These are phyloP conservation scores for Eupithecia subfuscata DNA, from an alignment of 2,888 invertebrate genomes.

Conservation along the genomic window DNA sequence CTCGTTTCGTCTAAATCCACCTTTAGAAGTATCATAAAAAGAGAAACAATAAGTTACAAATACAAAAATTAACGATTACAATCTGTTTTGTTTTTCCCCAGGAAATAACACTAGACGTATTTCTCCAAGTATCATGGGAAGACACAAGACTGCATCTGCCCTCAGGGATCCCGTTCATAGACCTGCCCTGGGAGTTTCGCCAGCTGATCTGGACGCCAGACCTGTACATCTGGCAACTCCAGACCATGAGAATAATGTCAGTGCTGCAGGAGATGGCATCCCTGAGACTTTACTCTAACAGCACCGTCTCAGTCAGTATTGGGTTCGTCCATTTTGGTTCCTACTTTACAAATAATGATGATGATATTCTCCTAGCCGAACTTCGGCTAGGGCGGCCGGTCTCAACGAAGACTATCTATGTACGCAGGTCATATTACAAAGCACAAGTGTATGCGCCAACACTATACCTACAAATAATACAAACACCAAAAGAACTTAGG, in stretches of 20 bases:
- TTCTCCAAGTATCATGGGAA: conserved; percentile 86
- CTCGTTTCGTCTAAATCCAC: neutral
- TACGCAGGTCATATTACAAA: neutral
- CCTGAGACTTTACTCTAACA: conserved; percentile 84
- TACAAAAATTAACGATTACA: neutral
- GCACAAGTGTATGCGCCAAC: neutral
- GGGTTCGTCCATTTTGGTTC: conserved; percentile 77
- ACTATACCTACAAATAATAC: neutral
- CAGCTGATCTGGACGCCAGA: conserved; percentile 86
- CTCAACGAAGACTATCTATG: neutral
- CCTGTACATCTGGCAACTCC: conserved; percentile 86
- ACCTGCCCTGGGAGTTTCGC: conserved; percentile 85
- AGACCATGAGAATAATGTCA: conserved; percentile 85
- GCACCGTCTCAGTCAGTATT: conserved; percentile 86
- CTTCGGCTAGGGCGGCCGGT: neutral
- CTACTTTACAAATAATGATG: conserved; percentile 7
- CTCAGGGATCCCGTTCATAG: conserved; percentile 77
- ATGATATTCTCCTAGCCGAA: neutral
- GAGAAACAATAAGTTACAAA: neutral
- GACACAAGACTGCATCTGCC: conserved; percentile 80
- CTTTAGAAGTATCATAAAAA: neutral
- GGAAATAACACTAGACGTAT: conserved; percentile 87
- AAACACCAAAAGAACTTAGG: neutral
- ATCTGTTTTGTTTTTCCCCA: conserved; percentile 55
- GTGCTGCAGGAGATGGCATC: conserved; percentile 86